phyloP scores from a whole-genome alignment of 2,113 vertebrate genomes.

The Laterallus jamaicensis region DNA sequence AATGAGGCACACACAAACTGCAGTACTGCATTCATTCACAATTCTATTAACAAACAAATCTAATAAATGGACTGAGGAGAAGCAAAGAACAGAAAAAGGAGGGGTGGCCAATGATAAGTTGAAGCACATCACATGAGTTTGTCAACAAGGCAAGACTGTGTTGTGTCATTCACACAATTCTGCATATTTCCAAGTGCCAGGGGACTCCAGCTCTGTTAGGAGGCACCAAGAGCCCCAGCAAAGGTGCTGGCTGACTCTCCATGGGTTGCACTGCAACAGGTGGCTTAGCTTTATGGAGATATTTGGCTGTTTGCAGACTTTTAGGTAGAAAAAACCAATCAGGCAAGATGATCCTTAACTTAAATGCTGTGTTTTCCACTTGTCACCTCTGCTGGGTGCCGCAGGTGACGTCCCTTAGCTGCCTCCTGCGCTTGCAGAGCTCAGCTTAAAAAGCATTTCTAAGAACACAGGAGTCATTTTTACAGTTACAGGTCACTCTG shows the following conservation, averaged over 20 bases:
- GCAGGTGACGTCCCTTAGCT: fast-evolving
- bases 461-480: background rate
- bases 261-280: background rate
- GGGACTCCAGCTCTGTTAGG: background rate
- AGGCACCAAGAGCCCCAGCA: background rate
- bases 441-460: background rate
- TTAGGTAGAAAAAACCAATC: background rate
- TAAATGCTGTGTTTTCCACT: background rate
- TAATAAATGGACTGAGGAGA: background rate
- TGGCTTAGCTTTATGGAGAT: background rate
- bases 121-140: background rate
- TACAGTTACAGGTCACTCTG: fast-evolving
- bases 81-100: background rate
- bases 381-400: fast-evolving
- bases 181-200: no score
- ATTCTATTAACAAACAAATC: background rate
- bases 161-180: background rate
- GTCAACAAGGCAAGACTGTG: background rate
- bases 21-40: background rate
- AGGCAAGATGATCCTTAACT: background rate
- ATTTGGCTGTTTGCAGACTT: background rate
- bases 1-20: background rate
- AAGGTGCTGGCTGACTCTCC: background rate
- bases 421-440: background rate
- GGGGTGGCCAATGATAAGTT: background rate